phyloP scores from a whole-genome alignment of 1,140 invertebrate species.

The Harlomillsia oculata region DNA sequence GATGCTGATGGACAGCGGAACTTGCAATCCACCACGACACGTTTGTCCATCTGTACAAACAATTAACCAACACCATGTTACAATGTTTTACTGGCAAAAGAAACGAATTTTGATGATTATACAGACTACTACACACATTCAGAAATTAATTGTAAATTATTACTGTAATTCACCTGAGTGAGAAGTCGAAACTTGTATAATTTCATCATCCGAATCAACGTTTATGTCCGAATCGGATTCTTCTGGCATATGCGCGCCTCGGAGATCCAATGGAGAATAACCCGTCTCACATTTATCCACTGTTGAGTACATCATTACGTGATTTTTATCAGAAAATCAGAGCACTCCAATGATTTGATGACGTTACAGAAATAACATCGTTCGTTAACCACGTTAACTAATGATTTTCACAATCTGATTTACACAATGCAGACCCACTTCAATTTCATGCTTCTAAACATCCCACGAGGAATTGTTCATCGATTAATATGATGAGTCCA shows the following conservation, averaged over 20 bases:
- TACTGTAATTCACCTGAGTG: slow-evolving; percentile 3
- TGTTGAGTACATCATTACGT: slow-evolving; percentile 26
- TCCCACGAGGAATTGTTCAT: no score
- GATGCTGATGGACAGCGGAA: slow-evolving; percentile 8
- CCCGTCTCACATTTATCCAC: slow-evolving; percentile 30
- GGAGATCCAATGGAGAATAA: slow-evolving; percentile 26
- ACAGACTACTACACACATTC: no score
- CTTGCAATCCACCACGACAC: slow-evolving; percentile 7
- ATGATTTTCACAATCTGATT: no score
- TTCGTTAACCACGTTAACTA: no score
- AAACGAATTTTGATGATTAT: neutral
- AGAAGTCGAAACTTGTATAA: slow-evolving; percentile 23
- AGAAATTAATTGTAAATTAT: neutral
- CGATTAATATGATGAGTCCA: no score
- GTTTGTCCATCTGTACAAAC: slow-evolving; percentile 2
- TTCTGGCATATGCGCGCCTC: slow-evolving; percentile 22
- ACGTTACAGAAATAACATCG: no score
- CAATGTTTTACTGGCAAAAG: neutral
- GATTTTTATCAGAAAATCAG: neutral
- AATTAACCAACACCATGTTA: neutral
- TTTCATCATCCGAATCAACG: slow-evolving; percentile 37
- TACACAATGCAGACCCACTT: no score
- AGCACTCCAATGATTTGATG: neutral
- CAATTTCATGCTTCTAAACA: no score
- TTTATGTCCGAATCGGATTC: slow-evolving; percentile 37